Evolutionary conservation across 2,888 invertebrate genomes (phyloP), one percentile per base, ranked within the genome.

Genomic region (Leptopterna dolabrata): DNA sequence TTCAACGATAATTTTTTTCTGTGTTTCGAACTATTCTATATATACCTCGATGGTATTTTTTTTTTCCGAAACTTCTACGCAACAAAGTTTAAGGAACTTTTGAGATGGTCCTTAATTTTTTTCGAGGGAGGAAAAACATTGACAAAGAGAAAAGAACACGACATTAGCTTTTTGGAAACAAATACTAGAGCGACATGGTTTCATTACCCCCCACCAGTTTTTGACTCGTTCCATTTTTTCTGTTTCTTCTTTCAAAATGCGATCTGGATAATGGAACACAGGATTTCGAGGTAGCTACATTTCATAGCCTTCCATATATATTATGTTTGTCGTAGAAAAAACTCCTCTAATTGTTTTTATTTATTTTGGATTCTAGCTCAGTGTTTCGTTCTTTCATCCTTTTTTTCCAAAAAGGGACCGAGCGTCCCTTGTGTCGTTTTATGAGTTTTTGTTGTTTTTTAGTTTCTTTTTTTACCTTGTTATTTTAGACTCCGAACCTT

Each of bases 281-380:
- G 96, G 96, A 96, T 94, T 96, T 96, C 94, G 96, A 96, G 96
- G 96, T 96, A 87, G 73, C 11, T 89, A 89, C 88, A 88, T 86
- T 87, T 89, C 76, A 76, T 89, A 29, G 89, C 90, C 88, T 88
- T 89, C 88, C 76, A 43, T 82, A 41, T 27, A n/a, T 43, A 87
- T 88, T 89, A 86, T 89, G 89, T 89, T 89, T 89, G 88, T 89
- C 88, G 89, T 89, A 89, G 89, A 90, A 88, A 55, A 87, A 88
- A 88, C 88, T 87, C 83, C 45, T 63, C n/a, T 88, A n/a, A 30
- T 70, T 88, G 70, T 87, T 88, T 83, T n/a, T n/a, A n/a, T 88
- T 88, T 89, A 88, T 87, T 83, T 89, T 88, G 71, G 41, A 36
- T 76, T 87, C 88, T 89, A 87, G 82, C 88, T 88, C 81, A 89